Conservation (phyloP, 2,797 vertebrate species). For the Brachyrhaphis roseni region DNA sequence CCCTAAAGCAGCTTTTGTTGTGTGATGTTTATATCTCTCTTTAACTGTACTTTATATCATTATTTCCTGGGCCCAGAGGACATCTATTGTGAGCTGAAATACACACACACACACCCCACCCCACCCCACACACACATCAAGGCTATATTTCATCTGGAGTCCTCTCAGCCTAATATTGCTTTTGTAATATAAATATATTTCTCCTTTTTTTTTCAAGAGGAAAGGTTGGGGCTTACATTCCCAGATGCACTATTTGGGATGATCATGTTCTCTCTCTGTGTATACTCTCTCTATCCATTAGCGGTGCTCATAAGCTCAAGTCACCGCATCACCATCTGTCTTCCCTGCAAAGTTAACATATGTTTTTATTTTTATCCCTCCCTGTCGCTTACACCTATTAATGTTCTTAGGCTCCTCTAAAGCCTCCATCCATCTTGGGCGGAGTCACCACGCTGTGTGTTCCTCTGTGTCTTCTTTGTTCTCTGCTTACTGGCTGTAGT, state of each 20-base stretch:
- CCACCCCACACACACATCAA: slow-evolving; percentile 22
- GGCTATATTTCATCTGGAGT: slow-evolving; percentile 50
- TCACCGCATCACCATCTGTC: slow-evolving; percentile 53
- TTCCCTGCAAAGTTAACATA: slow-evolving; percentile 57
- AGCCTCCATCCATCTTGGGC: slow-evolving; percentile 54
- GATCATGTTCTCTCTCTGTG: slow-evolving; percentile 60
- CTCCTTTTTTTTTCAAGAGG: slow-evolving; percentile 28
- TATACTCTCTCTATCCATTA: slow-evolving; percentile 55
- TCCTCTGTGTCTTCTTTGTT: slow-evolving; percentile 36
- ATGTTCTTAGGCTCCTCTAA: slow-evolving; percentile 60
- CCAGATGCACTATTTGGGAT: slow-evolving; percentile 66
- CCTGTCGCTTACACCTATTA: slow-evolving; percentile 63
- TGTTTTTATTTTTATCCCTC: slow-evolving; percentile 63
- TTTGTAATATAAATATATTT: slow-evolving; percentile 53
- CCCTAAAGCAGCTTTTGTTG: slow-evolving; percentile 14
- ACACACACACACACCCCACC: background rate
- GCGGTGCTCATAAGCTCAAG: slow-evolving; percentile 39
- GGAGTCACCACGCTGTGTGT: slow-evolving; percentile 35
- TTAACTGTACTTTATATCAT: slow-evolving; percentile 43
- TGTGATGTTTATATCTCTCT: slow-evolving; percentile 43
- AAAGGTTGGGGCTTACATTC: slow-evolving; percentile 46
- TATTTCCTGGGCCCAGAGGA: slow-evolving; percentile 54
- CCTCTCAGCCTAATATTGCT: slow-evolving; percentile 38
- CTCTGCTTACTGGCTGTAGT: slow-evolving; percentile 44
- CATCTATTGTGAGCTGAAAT: slow-evolving; percentile 24